These are phyloP conservation scores for Steinernema hermaphroditum DNA, from an alignment of 2,888 invertebrate genomes.

Conservation along the genomic window DNA sequence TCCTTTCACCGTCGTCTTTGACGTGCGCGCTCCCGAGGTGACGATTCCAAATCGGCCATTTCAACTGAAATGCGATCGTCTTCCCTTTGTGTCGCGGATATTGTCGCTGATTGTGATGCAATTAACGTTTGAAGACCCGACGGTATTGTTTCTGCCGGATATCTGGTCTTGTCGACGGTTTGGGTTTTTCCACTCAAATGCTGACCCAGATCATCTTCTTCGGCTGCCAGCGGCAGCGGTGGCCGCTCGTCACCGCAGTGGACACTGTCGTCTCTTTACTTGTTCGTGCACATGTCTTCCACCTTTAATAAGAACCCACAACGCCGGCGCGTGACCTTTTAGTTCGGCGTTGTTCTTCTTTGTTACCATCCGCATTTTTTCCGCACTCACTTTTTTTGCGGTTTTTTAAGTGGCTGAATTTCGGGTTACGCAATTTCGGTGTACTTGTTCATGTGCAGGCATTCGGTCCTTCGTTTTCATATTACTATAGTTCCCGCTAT, in stretches of 20 bases:
- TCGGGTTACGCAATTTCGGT: too few species aligned
- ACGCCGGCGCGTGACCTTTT: background rate
- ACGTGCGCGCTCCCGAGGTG: background rate
- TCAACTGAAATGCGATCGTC: conserved; percentile 15
- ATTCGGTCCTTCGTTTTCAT: too few species aligned
- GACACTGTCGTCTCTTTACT: conserved; percentile 12
- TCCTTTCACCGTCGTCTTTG: background rate
- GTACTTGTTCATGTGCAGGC: too few species aligned
- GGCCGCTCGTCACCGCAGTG: background rate
- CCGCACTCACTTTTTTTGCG: background rate
- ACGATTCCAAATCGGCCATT: conserved; percentile 1
- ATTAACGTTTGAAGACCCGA: background rate
- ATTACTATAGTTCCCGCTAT: too few species aligned
- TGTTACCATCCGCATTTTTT: background rate
- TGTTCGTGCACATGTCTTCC: conserved; percentile 7
- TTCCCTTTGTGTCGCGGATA: background rate
- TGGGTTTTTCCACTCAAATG: conserved; percentile 11
- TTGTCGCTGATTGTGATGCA: background rate
- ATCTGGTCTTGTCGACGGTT: conserved; percentile 24
- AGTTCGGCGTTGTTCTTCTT: background rate
- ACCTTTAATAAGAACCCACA: conserved; percentile 20
- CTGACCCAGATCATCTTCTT: conserved; percentile 25
- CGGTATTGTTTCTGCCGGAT: conserved; percentile 28
- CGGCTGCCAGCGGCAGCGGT: conserved; percentile 24
- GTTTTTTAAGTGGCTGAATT: too few species aligned